phyloP scores from a whole-genome alignment of 2,113 vertebrate genomes.

The Muntiacus muntjak region DNA sequence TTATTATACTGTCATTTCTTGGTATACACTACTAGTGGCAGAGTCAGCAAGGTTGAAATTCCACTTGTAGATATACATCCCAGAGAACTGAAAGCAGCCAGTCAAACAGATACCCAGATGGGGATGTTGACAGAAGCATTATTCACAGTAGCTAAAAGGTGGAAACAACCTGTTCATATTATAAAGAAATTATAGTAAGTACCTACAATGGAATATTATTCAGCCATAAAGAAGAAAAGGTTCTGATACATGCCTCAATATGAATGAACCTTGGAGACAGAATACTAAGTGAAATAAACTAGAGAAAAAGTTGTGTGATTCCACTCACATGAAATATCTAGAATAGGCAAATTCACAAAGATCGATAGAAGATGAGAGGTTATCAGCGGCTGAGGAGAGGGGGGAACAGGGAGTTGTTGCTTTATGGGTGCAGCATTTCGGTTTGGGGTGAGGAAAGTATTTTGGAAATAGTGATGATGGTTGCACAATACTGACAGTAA shows the following conservation, averaged over 20 bases:
- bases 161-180: neutral
- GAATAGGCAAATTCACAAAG: neutral
- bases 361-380: neutral
- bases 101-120: neutral
- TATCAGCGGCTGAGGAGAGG: neutral
- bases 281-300: neutral
- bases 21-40: neutral
- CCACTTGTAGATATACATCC: neutral
- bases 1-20: neutral
- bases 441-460: neutral
- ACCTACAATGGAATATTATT: neutral
- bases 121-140: neutral
- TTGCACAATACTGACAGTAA: neutral
- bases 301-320: neutral
- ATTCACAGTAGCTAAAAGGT: neutral
- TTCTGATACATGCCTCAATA: neutral
- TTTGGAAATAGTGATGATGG: neutral
- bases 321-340: neutral
- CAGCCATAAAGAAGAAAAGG: neutral
- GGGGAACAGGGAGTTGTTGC: neutral
- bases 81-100: neutral
- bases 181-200: neutral
- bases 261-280: neutral
- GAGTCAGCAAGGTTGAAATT: neutral
- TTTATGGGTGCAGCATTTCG: neutral